phyloP scores from a whole-genome alignment of 1,140 invertebrate species.

The Drosophila rhopaloa region DNA sequence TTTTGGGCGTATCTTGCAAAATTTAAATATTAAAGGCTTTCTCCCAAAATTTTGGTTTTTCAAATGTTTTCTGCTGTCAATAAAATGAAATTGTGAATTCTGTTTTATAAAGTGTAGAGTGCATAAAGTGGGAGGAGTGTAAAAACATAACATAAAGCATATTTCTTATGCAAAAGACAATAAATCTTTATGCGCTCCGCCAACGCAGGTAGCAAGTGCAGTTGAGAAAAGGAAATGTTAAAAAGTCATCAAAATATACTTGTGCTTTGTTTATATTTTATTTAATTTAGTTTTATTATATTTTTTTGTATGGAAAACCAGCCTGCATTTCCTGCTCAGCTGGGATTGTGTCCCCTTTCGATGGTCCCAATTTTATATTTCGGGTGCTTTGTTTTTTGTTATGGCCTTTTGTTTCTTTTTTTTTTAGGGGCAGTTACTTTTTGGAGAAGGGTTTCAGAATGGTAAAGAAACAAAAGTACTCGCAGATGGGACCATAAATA shows the following conservation, averaged over 20 bases:
- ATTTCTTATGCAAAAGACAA: neutral
- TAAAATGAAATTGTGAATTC: neutral
- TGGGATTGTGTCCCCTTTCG: conserved; percentile 7
- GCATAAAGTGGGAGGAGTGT: neutral
- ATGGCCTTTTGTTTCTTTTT: conserved; percentile 10
- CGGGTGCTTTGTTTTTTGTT: conserved; percentile 3
- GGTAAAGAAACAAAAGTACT: neutral
- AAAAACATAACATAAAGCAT: neutral
- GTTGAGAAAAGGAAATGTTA: conserved; percentile 8
- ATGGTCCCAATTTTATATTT: conserved; percentile 20
- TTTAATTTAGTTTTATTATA: conserved; percentile 22
- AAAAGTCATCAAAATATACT: conserved; percentile 16
- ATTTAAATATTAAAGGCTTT: neutral
- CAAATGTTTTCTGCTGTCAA: neutral
- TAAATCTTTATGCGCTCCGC: conserved; percentile 5
- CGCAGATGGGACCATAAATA: conserved; percentile 10
- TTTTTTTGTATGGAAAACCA: conserved; percentile 19
- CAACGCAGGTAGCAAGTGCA: conserved; percentile 1
- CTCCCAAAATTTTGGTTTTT: conserved; percentile 1
- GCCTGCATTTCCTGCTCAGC: conserved; percentile 18
- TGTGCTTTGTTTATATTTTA: neutral
- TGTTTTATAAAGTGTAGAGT: neutral
- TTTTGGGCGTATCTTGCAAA: conserved; percentile 1
- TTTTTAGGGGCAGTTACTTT: conserved; percentile 14
- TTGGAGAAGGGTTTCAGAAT: conserved; percentile 1